Conservation (phyloP, 2,113 vertebrate genomes). For the Trogon melanurus region DNA sequence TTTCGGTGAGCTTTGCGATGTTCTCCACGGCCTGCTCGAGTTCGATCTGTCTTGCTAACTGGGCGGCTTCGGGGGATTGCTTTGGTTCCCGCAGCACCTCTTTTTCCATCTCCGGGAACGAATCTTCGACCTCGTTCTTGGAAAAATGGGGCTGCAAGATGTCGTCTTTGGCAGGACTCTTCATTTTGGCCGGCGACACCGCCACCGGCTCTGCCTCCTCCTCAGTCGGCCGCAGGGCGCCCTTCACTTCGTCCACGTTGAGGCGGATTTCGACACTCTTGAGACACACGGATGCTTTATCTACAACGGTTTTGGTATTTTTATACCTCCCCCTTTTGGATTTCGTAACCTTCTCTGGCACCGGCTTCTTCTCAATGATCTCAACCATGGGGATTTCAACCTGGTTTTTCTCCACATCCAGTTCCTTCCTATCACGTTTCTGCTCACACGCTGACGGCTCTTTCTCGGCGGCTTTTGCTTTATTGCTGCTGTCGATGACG, state of each 20-base stretch:
- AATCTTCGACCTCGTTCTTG: slow-evolving; percentile 74
- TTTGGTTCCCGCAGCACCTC: slow-evolving; percentile 76
- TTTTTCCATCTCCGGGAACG: slow-evolving; percentile 63
- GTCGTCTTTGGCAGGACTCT: slow-evolving; percentile 79
- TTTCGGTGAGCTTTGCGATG: slow-evolving; percentile 90
- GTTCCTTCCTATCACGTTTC: slow-evolving; percentile 77
- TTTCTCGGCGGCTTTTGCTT: slow-evolving; percentile 59
- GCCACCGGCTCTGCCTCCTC: slow-evolving; percentile 76
- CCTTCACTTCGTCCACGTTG: slow-evolving; percentile 82
- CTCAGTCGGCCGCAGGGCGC: slow-evolving; percentile 74
- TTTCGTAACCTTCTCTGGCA: slow-evolving; percentile 83
- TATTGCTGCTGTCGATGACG: slow-evolving; percentile 60
- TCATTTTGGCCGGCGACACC: slow-evolving; percentile 62
- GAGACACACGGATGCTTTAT: slow-evolving; percentile 83
- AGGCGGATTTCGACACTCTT: slow-evolving; percentile 85
- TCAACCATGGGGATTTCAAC: slow-evolving; percentile 64
- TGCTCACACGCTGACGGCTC: slow-evolving; percentile 59
- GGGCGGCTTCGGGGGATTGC: slow-evolving; percentile 78
- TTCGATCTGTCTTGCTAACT: slow-evolving; percentile 90
- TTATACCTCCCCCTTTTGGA: slow-evolving; percentile 86
- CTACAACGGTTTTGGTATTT: slow-evolving; percentile 76
- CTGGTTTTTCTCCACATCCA: slow-evolving; percentile 45
- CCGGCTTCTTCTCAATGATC: slow-evolving; percentile 74
- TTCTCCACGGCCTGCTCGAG: slow-evolving; percentile 95
- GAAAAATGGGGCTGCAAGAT: slow-evolving; percentile 44